These are phyloP conservation scores for Cheirogaleus medius DNA, from an alignment of 2,113 vertebrate genomes.

Conservation along the genomic window DNA sequence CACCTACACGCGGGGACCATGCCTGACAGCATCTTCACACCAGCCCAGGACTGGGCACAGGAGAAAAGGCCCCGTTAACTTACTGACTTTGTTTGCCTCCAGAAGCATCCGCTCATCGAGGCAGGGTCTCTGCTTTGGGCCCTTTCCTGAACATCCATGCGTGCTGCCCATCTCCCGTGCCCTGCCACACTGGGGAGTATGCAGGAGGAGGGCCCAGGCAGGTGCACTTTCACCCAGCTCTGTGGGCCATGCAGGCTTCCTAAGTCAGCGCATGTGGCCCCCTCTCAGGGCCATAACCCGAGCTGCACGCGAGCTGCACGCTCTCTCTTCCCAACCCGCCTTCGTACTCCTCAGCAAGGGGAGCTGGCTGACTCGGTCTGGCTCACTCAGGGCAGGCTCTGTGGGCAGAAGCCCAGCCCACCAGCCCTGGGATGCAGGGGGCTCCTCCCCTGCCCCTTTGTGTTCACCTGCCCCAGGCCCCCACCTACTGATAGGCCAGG, in stretches of 20 bases:
- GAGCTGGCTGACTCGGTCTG: neutral
- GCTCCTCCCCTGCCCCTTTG: neutral
- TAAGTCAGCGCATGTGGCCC: neutral
- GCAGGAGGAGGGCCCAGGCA: neutral
- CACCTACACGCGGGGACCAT: neutral
- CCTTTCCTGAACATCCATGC: neutral
- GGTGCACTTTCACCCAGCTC: neutral
- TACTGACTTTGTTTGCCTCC: neutral
- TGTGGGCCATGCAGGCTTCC: neutral
- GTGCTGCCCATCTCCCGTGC: neutral
- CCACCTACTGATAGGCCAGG: neutral
- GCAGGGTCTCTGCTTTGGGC: neutral
- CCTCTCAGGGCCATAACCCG: too few species aligned
- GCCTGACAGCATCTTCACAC: neutral
- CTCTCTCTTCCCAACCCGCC: neutral
- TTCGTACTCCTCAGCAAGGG: neutral
- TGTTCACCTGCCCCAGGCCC: neutral
- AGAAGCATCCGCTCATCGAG: neutral
- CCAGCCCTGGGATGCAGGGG: neutral
- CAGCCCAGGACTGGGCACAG: neutral
- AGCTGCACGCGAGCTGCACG: rapidly evolving
- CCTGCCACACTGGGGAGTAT: neutral
- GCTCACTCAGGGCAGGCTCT: neutral
- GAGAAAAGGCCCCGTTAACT: neutral
- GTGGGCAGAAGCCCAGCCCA: neutral